phyloP scores from a whole-genome alignment of 2,113 vertebrate species.

The Setophaga petechia region DNA sequence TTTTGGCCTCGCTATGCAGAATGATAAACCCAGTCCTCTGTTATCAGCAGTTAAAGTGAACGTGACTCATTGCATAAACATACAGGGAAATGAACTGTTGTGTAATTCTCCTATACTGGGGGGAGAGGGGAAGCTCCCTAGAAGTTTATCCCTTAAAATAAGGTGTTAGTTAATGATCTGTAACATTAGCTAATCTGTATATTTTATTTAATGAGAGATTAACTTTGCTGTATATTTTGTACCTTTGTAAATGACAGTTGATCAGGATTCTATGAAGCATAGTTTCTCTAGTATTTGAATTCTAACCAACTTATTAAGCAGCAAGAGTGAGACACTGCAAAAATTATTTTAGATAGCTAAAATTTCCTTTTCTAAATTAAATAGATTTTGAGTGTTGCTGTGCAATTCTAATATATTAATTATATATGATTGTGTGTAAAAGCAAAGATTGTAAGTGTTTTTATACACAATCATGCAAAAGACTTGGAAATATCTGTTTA shows the following conservation, averaged over 20 bases:
- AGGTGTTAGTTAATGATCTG: slow-evolving; percentile 43
- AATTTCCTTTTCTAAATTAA: slow-evolving; percentile 19
- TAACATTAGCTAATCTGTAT: slow-evolving; percentile 39
- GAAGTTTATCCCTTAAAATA: slow-evolving; percentile 57
- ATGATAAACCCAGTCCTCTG: neutral
- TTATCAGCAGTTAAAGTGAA: neutral
- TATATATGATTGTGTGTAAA: neutral
- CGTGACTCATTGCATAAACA: neutral
- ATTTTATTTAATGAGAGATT: slow-evolving; percentile 74
- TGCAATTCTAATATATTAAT: slow-evolving; percentile 30
- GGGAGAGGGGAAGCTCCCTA: neutral
- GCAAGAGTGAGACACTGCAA: neutral
- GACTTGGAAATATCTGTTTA: slow-evolving; percentile 45
- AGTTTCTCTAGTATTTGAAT: slow-evolving; percentile 52
- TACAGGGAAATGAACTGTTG: neutral
- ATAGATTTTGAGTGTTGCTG: neutral
- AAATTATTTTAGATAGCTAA: neutral
- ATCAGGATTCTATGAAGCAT: slow-evolving; percentile 34
- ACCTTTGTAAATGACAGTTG: slow-evolving; percentile 73
- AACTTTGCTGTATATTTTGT: slow-evolving; percentile 78
- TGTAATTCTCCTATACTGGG: neutral
- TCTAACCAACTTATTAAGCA: slow-evolving; percentile 43
- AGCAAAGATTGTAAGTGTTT: neutral
- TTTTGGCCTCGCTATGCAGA: neutral
- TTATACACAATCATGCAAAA: slow-evolving; percentile 7